Conservation (phyloP, 2,113 vertebrate genomes). For the Pluvialis apricaria region DNA sequence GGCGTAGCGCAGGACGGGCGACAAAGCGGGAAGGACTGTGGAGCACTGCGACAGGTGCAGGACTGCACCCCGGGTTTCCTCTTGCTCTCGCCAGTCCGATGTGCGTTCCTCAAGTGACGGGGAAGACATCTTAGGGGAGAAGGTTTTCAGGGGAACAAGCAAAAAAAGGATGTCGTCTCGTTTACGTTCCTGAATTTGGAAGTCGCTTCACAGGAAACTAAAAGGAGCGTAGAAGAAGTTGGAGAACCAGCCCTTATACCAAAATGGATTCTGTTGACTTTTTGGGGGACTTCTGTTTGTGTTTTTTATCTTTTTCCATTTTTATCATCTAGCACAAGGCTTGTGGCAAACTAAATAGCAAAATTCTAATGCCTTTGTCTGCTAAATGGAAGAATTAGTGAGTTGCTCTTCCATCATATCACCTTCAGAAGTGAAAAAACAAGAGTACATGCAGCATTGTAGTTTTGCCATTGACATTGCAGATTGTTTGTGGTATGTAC, state of each 20-base stretch:
- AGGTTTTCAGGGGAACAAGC: background rate
- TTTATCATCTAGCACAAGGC: background rate
- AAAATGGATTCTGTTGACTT: background rate
- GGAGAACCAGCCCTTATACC: background rate
- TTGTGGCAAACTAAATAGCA: background rate
- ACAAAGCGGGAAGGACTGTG: background rate
- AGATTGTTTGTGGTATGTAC: rapidly evolving
- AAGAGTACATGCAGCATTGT: background rate
- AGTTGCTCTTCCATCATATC: background rate
- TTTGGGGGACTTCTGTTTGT: background rate
- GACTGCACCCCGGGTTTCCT: background rate
- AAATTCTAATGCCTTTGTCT: background rate
- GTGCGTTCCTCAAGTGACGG: background rate
- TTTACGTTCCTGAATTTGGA: background rate
- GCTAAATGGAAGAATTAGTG: background rate
- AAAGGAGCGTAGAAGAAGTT: background rate
- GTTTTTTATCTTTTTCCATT: background rate
- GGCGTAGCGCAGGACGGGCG: background rate
- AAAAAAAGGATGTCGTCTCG: background rate
- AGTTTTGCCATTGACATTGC: background rate
- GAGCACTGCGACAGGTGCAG: background rate
- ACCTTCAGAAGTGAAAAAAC: background rate
- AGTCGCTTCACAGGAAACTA: background rate
- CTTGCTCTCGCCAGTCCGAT: rapidly evolving
- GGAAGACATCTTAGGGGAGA: background rate